These are phyloP conservation scores for Podarcis siculus DNA, from an alignment of 2,797 vertebrate genomes.

Conservation along the genomic window DNA sequence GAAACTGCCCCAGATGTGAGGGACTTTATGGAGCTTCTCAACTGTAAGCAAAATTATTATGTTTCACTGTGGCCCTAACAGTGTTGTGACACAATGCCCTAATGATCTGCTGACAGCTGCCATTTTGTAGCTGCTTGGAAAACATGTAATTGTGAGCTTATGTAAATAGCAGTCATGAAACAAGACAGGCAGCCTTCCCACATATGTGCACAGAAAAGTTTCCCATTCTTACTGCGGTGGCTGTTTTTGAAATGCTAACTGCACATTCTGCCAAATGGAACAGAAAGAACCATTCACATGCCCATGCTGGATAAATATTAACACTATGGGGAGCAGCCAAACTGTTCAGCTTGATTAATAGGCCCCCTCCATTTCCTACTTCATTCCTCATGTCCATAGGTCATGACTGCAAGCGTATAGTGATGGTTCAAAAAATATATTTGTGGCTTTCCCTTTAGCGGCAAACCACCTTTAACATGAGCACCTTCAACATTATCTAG, in stretches of 20 bases:
- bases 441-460: too few relatives aligned
- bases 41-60: not conserved
- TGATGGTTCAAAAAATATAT: too few relatives aligned
- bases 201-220: not conserved
- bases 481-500: too few relatives aligned
- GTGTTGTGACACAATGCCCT: not conserved
- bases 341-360: not conserved
- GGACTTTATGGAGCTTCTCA: not conserved
- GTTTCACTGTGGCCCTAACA: not conserved
- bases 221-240: not conserved
- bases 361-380: not conserved
- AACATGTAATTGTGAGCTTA: slow-evolving; percentile 1
- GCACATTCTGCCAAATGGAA: not conserved
- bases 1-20: not conserved
- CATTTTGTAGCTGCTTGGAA: slow-evolving; percentile 25
- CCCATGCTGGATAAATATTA: not conserved
- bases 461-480: too few relatives aligned
- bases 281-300: not conserved
- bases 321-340: not conserved
- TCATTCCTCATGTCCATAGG: too few relatives aligned
- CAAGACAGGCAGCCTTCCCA: slow-evolving; percentile 7
- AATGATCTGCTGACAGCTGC: slow-evolving; percentile 2
- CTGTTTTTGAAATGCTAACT: slow-evolving; percentile 16
- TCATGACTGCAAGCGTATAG: too few relatives aligned
- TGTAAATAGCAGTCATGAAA: slow-evolving; percentile 1